These are phyloP conservation scores for Dioctria linearis DNA, from an alignment of 2,888 invertebrate species.

Conservation along the genomic window DNA sequence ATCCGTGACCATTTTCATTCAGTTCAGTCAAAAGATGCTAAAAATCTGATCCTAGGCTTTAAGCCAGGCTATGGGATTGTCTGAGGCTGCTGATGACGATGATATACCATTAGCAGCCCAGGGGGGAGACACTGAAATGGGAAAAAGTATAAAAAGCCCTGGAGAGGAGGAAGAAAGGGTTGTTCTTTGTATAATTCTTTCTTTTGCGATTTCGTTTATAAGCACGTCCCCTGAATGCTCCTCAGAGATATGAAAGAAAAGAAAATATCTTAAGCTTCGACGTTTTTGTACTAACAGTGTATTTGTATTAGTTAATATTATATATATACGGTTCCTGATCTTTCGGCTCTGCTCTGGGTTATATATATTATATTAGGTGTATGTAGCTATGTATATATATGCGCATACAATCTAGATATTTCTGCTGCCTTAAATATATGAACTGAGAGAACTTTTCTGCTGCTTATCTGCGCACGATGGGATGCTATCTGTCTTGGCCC, in stretches of 20 bases:
- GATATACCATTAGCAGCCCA: not conserved
- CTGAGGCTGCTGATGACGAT: not conserved
- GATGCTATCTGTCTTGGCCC: slow-evolving; percentile 40
- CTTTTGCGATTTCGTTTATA: slow-evolving; percentile 34
- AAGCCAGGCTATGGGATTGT: not conserved
- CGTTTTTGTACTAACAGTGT: slow-evolving; percentile 34
- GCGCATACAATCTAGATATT: not conserved
- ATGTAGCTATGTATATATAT: too few relatives aligned
- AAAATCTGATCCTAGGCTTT: slow-evolving; percentile 12
- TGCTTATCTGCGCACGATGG: slow-evolving; percentile 41
- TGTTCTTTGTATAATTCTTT: slow-evolving; percentile 39
- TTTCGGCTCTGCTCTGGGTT: too few relatives aligned
- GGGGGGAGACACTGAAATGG: slow-evolving; percentile 1
- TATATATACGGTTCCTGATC: too few relatives aligned
- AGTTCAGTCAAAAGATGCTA: not conserved
- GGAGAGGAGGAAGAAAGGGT: slow-evolving; percentile 28
- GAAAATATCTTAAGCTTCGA: slow-evolving; percentile 45
- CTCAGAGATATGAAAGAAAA: slow-evolving; percentile 43
- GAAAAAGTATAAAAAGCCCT: slow-evolving; percentile 34
- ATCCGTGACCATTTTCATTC: slow-evolving; percentile 20
- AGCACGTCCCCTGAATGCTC: slow-evolving; percentile 43
- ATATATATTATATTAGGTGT: too few relatives aligned
- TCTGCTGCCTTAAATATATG: slow-evolving; percentile 4
- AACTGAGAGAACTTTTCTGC: slow-evolving; percentile 17
- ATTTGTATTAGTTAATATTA: slow-evolving; percentile 1